Conservation (phyloP, 2,888 invertebrate genomes). For the Melieria picta region DNA sequence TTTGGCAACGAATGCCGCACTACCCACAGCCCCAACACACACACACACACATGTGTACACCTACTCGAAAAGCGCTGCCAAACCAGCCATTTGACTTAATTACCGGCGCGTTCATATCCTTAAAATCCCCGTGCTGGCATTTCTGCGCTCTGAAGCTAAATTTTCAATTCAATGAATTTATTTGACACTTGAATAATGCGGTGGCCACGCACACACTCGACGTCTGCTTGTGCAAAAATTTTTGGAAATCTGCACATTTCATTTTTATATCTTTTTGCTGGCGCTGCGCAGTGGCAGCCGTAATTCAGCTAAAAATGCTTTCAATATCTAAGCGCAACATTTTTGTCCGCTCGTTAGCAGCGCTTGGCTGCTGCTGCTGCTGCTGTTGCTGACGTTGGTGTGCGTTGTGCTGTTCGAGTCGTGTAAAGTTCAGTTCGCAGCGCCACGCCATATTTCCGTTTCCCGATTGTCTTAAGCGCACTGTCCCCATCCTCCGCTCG, state of each 20-base stretch:
- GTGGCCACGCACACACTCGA: constrained; percentile 44
- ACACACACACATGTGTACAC: no score
- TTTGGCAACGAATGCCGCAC: constrained; percentile 23
- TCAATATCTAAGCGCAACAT: constrained; percentile 2
- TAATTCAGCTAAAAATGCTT: not conserved
- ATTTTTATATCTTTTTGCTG: not conserved
- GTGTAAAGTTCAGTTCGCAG: constrained; percentile 58
- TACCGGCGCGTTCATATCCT: constrained; percentile 47
- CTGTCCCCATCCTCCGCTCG: not conserved
- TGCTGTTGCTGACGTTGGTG: constrained; percentile 20
- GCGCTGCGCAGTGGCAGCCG: not conserved
- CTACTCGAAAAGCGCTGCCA: no score
- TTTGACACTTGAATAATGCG: constrained; percentile 63
- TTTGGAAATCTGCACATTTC: constrained; percentile 16
- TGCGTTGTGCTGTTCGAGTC: constrained; percentile 35
- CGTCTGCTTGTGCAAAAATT: constrained; percentile 26
- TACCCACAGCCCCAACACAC: not conserved
- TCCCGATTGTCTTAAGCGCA: constrained; percentile 53
- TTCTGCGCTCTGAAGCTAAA: constrained; percentile 26
- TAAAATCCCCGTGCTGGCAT: not conserved
- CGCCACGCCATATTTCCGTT: constrained; percentile 55
- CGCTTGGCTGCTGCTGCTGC: constrained; percentile 1
- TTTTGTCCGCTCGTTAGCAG: constrained; percentile 14
- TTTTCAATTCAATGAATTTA: constrained; percentile 58
- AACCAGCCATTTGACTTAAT: constrained; percentile 60